phyloP scores from a whole-genome alignment of 1,140 invertebrate genomes.

The Achatina immaculata region DNA sequence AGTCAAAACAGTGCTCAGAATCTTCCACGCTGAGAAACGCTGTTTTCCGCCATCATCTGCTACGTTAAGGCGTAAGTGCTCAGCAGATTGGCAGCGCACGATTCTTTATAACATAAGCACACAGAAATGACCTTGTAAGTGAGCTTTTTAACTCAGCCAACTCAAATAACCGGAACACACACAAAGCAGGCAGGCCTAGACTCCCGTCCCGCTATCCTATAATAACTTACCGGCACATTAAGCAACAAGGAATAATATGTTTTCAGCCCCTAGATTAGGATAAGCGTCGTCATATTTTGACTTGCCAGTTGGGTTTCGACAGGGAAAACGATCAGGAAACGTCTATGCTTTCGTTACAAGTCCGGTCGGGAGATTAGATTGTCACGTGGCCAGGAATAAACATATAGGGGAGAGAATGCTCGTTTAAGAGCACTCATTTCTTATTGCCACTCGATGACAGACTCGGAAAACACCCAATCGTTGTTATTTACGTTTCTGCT shows the following conservation, averaged over 20 bases:
- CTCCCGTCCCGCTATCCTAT: not conserved
- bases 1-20: too few species aligned
- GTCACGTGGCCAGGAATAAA: not conserved
- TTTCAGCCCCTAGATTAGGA: too few species aligned
- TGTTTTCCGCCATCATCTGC: not conserved
- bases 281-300: slow-evolving; percentile 1
- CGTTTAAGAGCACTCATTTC: not conserved
- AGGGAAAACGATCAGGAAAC: not conserved
- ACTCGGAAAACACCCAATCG: not conserved
- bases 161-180: slow-evolving; percentile 10
- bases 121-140: slow-evolving; percentile 12
- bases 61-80: not conserved
- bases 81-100: not conserved
- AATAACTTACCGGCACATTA: slow-evolving; percentile 13
- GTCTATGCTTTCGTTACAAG: not conserved
- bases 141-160: not conserved
- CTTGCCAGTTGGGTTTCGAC: not conserved
- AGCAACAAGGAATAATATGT: slow-evolving; percentile 6
- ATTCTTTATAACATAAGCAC: slow-evolving; percentile 9
- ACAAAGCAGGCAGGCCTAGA: not conserved
- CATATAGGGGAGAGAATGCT: not conserved
- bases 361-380: not conserved
- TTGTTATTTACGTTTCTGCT: not conserved
- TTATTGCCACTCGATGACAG: not conserved
- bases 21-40: too few species aligned